These are phyloP conservation scores for Ladona fulva DNA, from an alignment of 1,140 invertebrate genomes.

Conservation along the genomic window DNA sequence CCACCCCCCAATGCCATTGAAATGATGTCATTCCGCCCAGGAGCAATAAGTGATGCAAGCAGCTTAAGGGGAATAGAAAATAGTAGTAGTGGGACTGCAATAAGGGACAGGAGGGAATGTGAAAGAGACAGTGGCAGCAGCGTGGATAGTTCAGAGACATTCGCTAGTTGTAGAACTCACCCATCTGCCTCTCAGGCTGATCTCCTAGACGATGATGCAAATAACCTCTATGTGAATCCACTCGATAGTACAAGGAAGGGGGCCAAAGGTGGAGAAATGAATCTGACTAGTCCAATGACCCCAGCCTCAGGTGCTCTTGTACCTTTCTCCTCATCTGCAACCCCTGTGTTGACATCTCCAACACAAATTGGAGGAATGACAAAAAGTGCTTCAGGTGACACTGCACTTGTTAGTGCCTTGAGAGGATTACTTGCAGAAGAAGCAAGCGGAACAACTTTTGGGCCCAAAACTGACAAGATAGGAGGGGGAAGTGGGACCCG, in stretches of 20 bases:
- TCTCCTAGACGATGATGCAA: slow-evolving; percentile 47
- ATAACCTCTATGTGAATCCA: slow-evolving; percentile 88
- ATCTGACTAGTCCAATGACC: slow-evolving; percentile 21
- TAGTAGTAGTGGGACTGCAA: not conserved
- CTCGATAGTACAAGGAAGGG: slow-evolving; percentile 46
- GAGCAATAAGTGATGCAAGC: not conserved
- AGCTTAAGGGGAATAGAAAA: not conserved
- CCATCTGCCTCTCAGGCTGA: slow-evolving; percentile 75
- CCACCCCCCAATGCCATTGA: not conserved
- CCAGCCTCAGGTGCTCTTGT: slow-evolving; percentile 23
- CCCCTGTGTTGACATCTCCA: slow-evolving; percentile 30
- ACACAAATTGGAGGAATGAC: slow-evolving; percentile 43
- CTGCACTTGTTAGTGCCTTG: slow-evolving; percentile 37
- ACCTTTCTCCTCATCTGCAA: slow-evolving; percentile 31
- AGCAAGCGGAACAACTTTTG: slow-evolving; percentile 36
- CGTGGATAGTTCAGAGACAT: slow-evolving; percentile 82
- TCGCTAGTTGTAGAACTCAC: slow-evolving; percentile 91
- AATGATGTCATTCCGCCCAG: not conserved
- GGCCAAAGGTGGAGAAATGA: slow-evolving; percentile 32
- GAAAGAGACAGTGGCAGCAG: slow-evolving; percentile 40
- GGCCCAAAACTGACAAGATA: not conserved
- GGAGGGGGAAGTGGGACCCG: slow-evolving; percentile 36
- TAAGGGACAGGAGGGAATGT: not conserved
- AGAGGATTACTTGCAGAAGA: slow-evolving; percentile 35
- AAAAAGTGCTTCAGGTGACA: slow-evolving; percentile 69